A percentile compares a stretch with the other conserved stretches of the same genome.
These are phyloP conservation scores for Melanchra persicariae DNA, from an alignment of 2,888 invertebrate species.

Conservation along the genomic window DNA sequence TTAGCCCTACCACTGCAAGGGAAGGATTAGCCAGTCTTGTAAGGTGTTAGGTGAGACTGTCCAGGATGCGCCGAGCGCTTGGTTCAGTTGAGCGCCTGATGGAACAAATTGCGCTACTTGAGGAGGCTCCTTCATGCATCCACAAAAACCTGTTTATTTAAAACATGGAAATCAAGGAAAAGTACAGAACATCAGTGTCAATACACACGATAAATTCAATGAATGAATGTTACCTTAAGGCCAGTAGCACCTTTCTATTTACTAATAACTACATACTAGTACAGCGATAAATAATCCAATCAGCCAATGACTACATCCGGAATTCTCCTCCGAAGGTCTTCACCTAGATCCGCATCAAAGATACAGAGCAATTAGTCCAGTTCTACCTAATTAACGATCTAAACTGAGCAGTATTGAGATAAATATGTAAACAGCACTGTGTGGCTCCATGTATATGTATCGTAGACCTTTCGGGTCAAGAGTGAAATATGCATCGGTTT, in stretches of 20 bases:
- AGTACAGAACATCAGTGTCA: too few relatives aligned
- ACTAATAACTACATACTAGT: background rate
- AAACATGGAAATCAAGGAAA: too few relatives aligned
- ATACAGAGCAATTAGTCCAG: constrained; percentile 36
- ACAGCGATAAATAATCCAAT: background rate
- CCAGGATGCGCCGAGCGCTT: too few relatives aligned
- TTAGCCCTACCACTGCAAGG: too few relatives aligned
- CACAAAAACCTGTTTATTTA: too few relatives aligned
- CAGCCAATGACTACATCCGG: background rate
- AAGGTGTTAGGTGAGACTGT: too few relatives aligned
- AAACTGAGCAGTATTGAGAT: constrained; percentile 25
- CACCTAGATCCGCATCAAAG: constrained; percentile 5
- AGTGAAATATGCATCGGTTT: constrained; percentile 7
- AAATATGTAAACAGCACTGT: constrained; percentile 18
- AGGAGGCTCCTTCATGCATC: too few relatives aligned
- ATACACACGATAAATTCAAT: background rate
- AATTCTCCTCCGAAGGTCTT: constrained; percentile 14
- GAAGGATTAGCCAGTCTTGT: too few relatives aligned
- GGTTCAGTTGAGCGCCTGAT: too few relatives aligned
- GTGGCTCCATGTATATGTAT: background rate
- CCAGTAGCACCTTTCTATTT: background rate
- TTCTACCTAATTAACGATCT: constrained; percentile 37
- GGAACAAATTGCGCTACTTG: too few relatives aligned
- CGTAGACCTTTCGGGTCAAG: constrained; percentile 32
- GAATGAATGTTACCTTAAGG: too few relatives aligned